Base-by-base conservation (phyloP, 1,140 invertebrate species). In the Drosophila kohkoa region DNA sequence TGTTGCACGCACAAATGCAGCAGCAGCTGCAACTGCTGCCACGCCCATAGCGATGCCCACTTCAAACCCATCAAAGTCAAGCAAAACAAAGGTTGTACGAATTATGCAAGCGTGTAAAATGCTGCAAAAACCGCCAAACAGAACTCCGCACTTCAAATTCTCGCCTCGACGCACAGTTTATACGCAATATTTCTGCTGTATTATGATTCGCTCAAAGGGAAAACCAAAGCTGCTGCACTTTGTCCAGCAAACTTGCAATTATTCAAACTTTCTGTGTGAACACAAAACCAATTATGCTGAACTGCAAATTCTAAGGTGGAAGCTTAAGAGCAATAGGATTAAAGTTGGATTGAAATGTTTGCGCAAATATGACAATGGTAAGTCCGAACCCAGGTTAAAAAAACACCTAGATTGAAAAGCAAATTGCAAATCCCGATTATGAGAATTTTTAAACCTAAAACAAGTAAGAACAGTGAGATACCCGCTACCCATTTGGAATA, bases 11-110 rank as follows among this genome's bases (percentile, higher is more conserved):
- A 30, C 25, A 1, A 10, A 1, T 6, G 16, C 38, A n/a, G 0
- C 3, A 7, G 30, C 32, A 8, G 1, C 5, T n/a, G 11, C 45
- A 28, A 8, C 25, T n/a, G 6, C 28, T 13, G 49, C 25, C 49
- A 52, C 51, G 38, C 35, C 16, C 16, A 11, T 15, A 25, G 16
- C 35, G 11, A 45, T 32, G 54, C 54, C 54, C 52, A 25, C 57
- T 46, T 35, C 41, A 38, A 63, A 28, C n/a, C 15, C 52, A 45
- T 67, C 49, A 46, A 75, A 75, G 68, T 46, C 73, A 75, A 75
- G 65, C 68, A 65, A 59, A 71, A 75, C 68, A 75, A 71, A 72
- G 68, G 73, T 65, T 65, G 54, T 54, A 16, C 54, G 59, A 75
- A 71, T 75, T 75, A 70, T 75, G 72, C 43, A 70, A 62, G 66